These are phyloP conservation scores for Oscarella lobularis DNA, from an alignment of 37 sponge, comb jelly and placozoan genomes.

Conservation along the genomic window DNA sequence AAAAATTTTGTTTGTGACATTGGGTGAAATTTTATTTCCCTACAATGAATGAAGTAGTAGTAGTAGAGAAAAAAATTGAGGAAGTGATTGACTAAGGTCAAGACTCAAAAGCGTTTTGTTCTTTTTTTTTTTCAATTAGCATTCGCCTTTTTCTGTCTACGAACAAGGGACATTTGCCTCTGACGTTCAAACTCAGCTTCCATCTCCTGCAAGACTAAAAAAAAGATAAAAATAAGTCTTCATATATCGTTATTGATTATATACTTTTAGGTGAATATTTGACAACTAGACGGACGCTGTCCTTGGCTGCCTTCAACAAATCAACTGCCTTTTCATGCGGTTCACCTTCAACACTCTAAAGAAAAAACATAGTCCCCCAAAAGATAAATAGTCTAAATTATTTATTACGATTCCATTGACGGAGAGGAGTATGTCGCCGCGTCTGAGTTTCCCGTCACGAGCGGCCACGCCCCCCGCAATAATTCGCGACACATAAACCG, in stretches of 20 bases:
- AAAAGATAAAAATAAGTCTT: neutral
- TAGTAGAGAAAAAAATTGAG: too few relatives aligned
- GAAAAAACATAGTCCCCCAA: neutral
- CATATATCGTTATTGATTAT: too few relatives aligned
- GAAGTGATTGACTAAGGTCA: too few relatives aligned
- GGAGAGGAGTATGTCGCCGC: conserved; percentile 83
- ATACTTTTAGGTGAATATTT: conserved; percentile 68
- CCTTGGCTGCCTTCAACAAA: conserved; percentile 71
- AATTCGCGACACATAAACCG: conserved; percentile 87
- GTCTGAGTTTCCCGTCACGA: conserved; percentile 44
- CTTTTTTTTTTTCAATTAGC: too few relatives aligned
- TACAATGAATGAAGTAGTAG: too few relatives aligned
- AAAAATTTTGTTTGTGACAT: too few relatives aligned
- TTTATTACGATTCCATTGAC: conserved; percentile 66
- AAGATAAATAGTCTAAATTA: neutral
- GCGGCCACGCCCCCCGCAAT: conserved; percentile 82
- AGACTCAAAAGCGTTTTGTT: too few relatives aligned
- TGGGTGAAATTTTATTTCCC: too few relatives aligned
- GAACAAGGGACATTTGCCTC: neutral
- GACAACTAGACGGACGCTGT: conserved; percentile 56
- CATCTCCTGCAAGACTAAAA: conserved; percentile 79
- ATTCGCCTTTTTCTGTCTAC: neutral
- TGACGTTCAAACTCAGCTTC: conserved; percentile 69
- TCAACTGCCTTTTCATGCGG: conserved; percentile 77
- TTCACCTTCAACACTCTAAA: conserved; percentile 61